A percentile compares a stretch with the other conserved stretches of the same genome.
Conservation (phyloP, 2,113 vertebrate species). For the Ptilorrhoa leucosticta region DNA sequence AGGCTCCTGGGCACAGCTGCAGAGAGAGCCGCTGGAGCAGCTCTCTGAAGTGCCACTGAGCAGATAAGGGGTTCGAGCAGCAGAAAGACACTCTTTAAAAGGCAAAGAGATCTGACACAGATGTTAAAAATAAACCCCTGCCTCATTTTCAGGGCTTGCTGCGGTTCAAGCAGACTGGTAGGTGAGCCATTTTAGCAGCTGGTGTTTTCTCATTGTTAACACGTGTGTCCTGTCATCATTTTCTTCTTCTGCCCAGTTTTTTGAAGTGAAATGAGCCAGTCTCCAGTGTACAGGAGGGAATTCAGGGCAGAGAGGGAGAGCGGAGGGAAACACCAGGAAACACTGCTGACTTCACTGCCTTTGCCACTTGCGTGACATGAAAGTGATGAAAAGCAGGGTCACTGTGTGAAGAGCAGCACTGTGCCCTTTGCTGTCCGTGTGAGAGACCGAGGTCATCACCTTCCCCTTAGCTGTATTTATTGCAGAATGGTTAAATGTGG, state of each 20-base stretch:
- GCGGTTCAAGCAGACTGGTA: neutral
- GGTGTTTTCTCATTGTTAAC: neutral
- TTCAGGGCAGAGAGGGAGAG: neutral
- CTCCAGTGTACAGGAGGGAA: neutral
- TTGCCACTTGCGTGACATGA: neutral
- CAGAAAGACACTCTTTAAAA: conserved; percentile 38
- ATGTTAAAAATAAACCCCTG: conserved; percentile 60
- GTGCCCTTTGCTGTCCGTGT: neutral
- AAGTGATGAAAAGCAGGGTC: neutral
- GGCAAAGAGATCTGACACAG: conserved; percentile 17
- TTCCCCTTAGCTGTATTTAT: neutral
- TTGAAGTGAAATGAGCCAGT: neutral
- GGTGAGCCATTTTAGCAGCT: neutral
- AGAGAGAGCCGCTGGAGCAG: neutral
- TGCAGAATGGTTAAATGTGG: neutral
- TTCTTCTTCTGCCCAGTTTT: neutral
- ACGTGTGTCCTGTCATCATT: neutral
- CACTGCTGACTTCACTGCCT: neutral
- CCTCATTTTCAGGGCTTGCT: neutral
- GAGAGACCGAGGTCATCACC: neutral
- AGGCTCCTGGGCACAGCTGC: neutral
- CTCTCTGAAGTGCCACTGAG: neutral
- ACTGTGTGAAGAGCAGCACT: neutral
- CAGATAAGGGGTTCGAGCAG: neutral
- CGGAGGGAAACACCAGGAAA: neutral